These are phyloP conservation scores for Leptinotarsa rubiginosa DNA, from an alignment of 2,888 invertebrate genomes.

Conservation along the genomic window DNA sequence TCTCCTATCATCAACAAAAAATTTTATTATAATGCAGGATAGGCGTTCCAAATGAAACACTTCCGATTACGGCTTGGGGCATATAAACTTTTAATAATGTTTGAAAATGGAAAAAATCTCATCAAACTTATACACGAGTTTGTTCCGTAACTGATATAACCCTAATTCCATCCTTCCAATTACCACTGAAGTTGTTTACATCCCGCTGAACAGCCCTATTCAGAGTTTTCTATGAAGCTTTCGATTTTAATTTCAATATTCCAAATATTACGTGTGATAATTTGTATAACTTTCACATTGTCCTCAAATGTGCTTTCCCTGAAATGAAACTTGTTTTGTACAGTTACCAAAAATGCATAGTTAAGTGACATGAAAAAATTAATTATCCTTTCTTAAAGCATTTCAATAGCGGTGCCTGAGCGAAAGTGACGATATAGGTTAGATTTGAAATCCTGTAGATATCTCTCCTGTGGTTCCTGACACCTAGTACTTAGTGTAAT, in stretches of 20 bases:
- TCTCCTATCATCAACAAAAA: background rate
- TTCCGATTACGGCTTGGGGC: background rate
- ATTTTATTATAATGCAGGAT: background rate
- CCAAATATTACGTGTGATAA: background rate
- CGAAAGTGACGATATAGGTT: too few species aligned
- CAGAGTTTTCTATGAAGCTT: background rate
- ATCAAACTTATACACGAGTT: background rate
- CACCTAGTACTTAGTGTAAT: too few species aligned
- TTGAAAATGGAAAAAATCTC: background rate
- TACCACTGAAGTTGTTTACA: background rate
- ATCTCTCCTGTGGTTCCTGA: too few species aligned
- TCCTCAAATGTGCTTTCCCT: background rate
- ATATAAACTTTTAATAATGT: slow-evolving; percentile 6
- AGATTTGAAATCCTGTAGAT: too few species aligned
- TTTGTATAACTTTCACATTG: background rate
- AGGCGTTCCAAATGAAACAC: background rate
- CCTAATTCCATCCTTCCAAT: background rate
- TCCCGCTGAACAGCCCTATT: background rate
- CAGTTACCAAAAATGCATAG: too few species aligned
- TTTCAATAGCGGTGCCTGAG: too few species aligned
- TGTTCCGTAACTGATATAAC: background rate
- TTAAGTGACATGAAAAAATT: too few species aligned
- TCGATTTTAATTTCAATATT: background rate
- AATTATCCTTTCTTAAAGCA: too few species aligned
- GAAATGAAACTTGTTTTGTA: too few species aligned